A percentile compares a stretch with the other conserved stretches of the same genome.
phyloP scores from a whole-genome alignment of 2,888 invertebrate species.

The Scaptomyza cyrtandrae region DNA sequence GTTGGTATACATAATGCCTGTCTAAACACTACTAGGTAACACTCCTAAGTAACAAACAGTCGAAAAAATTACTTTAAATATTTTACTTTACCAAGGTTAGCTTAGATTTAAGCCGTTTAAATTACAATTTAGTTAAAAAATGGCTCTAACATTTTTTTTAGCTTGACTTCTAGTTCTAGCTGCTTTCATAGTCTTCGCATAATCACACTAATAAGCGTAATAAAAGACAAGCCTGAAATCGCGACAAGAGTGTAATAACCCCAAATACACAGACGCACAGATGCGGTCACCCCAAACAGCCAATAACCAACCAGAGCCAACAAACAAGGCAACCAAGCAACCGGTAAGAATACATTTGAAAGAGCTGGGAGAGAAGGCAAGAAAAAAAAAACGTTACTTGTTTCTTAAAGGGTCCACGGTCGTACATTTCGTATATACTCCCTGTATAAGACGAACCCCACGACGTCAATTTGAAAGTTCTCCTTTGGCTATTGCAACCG shows the following conservation, averaged over 20 bases:
- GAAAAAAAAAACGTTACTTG: constrained; percentile 52
- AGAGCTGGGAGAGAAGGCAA: constrained; percentile 25
- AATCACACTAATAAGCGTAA: constrained; percentile 15
- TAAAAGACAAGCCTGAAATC: constrained; percentile 36
- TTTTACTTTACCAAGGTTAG: too few relatives aligned
- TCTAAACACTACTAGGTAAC: too few relatives aligned
- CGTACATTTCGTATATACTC: constrained; percentile 16
- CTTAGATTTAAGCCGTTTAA: too few relatives aligned
- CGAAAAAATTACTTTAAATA: too few relatives aligned
- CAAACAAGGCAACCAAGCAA: constrained; percentile 11
- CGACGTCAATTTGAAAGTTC: constrained; percentile 76
- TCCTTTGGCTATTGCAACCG: constrained; percentile 47
- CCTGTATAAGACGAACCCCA: constrained; percentile 42
- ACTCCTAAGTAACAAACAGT: too few relatives aligned
- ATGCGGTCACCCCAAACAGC: constrained; percentile 45
- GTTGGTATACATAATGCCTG: too few relatives aligned
- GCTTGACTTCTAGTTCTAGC: background rate
- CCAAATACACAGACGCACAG: constrained; percentile 53
- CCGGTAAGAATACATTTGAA: constrained; percentile 60
- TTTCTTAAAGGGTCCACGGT: constrained; percentile 67
- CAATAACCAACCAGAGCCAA: constrained; percentile 15
- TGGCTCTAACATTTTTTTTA: too few relatives aligned
- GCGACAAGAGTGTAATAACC: constrained; percentile 64
- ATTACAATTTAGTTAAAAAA: too few relatives aligned
- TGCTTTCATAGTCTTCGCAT: constrained; percentile 54